Percentiles rank a stretch among this genome's conserved stretches.
These are phyloP conservation scores for Podarcis cretensis DNA, from an alignment of 2,113 vertebrate species.

Conservation along the genomic window DNA sequence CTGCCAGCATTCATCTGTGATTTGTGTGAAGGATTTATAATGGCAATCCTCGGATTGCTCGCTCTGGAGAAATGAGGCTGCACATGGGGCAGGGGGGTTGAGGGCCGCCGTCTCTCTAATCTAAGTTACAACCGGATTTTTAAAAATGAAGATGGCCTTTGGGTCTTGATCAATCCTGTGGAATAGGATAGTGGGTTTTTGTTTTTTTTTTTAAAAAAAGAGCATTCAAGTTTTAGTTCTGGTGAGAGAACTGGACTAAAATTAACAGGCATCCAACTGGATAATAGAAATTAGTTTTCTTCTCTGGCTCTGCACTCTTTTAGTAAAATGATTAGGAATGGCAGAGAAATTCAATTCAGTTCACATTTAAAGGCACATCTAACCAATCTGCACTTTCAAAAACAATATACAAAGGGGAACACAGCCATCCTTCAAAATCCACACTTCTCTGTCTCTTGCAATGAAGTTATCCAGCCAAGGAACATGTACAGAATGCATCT, in stretches of 20 bases:
- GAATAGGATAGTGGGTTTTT: neutral
- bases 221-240: neutral
- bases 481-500: no score
- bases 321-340: neutral
- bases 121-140: neutral
- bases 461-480: no score
- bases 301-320: neutral
- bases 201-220: neutral
- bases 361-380: no score
- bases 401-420: no score
- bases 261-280: neutral
- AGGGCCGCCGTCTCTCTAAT: neutral
- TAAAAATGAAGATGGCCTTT: neutral
- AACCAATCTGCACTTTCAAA: no score
- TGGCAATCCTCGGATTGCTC: neutral
- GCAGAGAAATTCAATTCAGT: no score
- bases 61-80: neutral
- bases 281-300: neutral
- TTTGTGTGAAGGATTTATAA: slow-evolving; percentile 17
- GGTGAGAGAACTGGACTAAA: neutral
- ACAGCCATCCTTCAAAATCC: no score
- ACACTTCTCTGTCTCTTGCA: no score
- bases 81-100: neutral
- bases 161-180: neutral
- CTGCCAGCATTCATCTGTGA: slow-evolving; percentile 21